Base-by-base conservation (phyloP, 2,888 invertebrate genomes). In the Dryadula phaetusa region DNA sequence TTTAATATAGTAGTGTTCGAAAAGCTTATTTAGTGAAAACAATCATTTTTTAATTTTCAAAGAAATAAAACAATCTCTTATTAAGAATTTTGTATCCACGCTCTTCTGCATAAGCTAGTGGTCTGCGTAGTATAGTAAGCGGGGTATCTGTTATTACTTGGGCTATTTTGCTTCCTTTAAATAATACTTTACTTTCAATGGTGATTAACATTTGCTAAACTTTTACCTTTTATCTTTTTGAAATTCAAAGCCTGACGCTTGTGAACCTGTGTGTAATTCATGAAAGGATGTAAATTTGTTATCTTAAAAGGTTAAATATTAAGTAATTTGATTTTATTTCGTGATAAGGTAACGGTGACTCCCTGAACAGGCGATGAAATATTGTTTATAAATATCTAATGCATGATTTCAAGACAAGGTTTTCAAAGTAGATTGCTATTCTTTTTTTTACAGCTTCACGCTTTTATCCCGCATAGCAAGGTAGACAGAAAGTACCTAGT, bases 251-350 rank as follows among this genome's bases (percentile, higher is more conserved):
- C 10, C 12, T 32, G 7, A 40, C 40, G 42, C 22, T 5, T 18
- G 12, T 53, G 8, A 20, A 1, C 8, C n/a, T 37, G 22, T 56
- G 37, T 22, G 22, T 40, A 37, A 22, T 37, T 56, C 37, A 49
- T 49, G 28, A 49, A 28, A 49, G 28, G 49, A 49, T 49, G 28
- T 49, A 28, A 25, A 28, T 49, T 49, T 49, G 25, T 49, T 49
- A 49, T 49, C 25, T 28, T n/a, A 28, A 49, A 49, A 28, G 49
- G 28, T 49, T 49, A n/a, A n/a, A 28, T 16, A 49, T 49, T 49
- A 49, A 49, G 16, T 49, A 49, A 49, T 49, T 49, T 49, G 49
- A 49, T 49, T 16, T 49, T n/a, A 25, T 49, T 16, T 1, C 49
- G 28, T 37, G 32, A 34, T 37, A 37, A 37, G 2, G 10, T 37